Evolutionary conservation across 2,888 invertebrate species (phyloP).

Genomic region (Meteorus cinctellus): DNA sequence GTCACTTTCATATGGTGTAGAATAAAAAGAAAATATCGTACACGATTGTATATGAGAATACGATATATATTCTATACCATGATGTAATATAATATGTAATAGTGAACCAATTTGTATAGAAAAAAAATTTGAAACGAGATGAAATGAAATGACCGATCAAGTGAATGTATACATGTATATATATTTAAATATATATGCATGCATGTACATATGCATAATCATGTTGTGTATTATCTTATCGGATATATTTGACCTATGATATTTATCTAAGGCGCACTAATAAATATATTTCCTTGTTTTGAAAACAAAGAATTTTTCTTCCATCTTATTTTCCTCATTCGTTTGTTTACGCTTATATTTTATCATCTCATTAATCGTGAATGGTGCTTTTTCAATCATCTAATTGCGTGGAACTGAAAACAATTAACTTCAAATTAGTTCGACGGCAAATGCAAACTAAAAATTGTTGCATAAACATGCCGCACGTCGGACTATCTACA

Average conservation of each 20-base stretch:
- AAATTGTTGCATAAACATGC: no score
- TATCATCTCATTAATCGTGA: background rate
- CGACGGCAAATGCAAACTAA: no score
- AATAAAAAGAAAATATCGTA: constrained; percentile 38
- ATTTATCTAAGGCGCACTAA: constrained; percentile 63
- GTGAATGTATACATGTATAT: constrained; percentile 50
- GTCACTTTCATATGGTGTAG: constrained; percentile 27
- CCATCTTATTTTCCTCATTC: constrained; percentile 40
- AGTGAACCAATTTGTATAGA: constrained; percentile 65
- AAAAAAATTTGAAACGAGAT: constrained; percentile 45
- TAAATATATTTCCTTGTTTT: constrained; percentile 63
- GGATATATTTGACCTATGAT: constrained; percentile 48
- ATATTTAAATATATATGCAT: constrained; percentile 49
- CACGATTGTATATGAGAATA: constrained; percentile 51
- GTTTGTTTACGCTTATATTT: background rate
- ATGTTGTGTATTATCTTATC: constrained; percentile 57
- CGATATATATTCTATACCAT: constrained; percentile 53
- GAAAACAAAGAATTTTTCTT: constrained; percentile 43
- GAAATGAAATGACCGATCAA: constrained; percentile 31
- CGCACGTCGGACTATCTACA: no score
- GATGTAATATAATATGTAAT: constrained; percentile 56
- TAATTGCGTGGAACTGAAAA: no score
- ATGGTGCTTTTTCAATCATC: no score
- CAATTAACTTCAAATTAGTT: background rate
- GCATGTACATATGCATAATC: constrained; percentile 55